Evolutionary conservation across 2,113 vertebrate species (phyloP).

Genomic region (Dasyornis broadbenti): DNA sequence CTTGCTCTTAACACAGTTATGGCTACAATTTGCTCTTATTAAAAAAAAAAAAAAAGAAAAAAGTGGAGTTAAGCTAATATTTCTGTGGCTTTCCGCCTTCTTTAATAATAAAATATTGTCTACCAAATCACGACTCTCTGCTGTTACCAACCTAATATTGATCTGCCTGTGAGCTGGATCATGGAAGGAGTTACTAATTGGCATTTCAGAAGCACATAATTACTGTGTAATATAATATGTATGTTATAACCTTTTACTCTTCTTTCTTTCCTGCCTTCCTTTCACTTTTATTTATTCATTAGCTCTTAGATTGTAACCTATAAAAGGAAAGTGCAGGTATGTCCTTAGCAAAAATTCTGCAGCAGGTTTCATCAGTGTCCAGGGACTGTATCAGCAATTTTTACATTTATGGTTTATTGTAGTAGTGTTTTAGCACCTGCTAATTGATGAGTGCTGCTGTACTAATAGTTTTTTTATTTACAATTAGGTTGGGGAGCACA

Average conservation of each 20-base stretch:
- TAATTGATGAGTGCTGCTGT: neutral
- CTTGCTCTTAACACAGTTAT: neutral
- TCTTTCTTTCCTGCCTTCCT: slow-evolving; percentile 1
- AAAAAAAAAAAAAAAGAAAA: neutral
- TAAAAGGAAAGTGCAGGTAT: neutral
- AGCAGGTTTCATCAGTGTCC: neutral
- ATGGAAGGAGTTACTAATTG: slow-evolving; percentile 32
- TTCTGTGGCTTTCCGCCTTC: neutral
- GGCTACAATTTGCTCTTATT: neutral
- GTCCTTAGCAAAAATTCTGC: neutral
- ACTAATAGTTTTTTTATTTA: neutral
- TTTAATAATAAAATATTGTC: slow-evolving; percentile 2
- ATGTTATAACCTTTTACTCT: slow-evolving; percentile 20
- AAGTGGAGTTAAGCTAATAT: neutral
- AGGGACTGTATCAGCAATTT: neutral
- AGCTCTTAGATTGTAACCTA: slow-evolving; percentile 44
- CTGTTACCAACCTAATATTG: slow-evolving; percentile 17
- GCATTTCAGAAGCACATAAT: slow-evolving; percentile 38
- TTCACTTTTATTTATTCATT: slow-evolving; percentile 64
- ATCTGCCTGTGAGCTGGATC: slow-evolving; percentile 18
- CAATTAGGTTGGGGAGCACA: neutral
- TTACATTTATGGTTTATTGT: neutral
- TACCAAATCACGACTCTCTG: neutral
- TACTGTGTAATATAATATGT: slow-evolving; percentile 45
- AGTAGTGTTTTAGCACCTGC: neutral